Evolutionary conservation across 2,888 invertebrate species (phyloP), one percentile per base, ranked within the genome.

Genomic region (Xanthorhoe spadicearia): DNA sequence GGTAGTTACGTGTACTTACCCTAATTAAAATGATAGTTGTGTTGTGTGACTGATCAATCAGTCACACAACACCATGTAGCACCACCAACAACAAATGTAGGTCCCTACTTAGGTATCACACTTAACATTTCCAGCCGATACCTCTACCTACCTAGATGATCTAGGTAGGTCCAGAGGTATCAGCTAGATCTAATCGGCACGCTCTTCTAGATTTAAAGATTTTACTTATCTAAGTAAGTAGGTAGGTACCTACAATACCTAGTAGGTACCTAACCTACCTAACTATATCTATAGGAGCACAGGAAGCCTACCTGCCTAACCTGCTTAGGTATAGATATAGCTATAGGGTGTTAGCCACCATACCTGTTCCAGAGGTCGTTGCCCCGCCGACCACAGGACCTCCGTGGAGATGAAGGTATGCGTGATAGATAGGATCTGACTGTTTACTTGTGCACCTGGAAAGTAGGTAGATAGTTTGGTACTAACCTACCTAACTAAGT

Each of bases 341-440:
- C 70, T 76, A 65, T 49, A 61, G 38, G 63, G 69, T 69, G 61
- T 64, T 70, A 59, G 69, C 77, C 70, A 59, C 71, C 68, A 72
- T 77, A 80, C 78, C 77, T 75, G 82, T 79, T 76, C 68, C 75
- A 59, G 76, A 80, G 79, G 79, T 80, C 77, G 73, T 75, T 75
- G 79, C 74, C 74, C 73, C 62, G 66, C 15, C 69, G 61, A 63
- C 56, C 75, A 65, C 74, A 71, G 71, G 73, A 69, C 64, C 71
- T 57, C 58, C 70, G 64, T 69, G 58, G 60, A 73, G 72, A 78
- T 74, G 69, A 75, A 70, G 52, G 51, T 58, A 61, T 35, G 9
- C n/a, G 17, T 63, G 51, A 57, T 56, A 15, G 38, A 23, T 62
- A 49, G 6, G 32, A 7, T 32, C 52, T 52, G 2, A 19, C 38